Evolutionary conservation across 2,888 invertebrate genomes (phyloP).

Genomic region (Scaptodrosophila latifasciaeformis): DNA sequence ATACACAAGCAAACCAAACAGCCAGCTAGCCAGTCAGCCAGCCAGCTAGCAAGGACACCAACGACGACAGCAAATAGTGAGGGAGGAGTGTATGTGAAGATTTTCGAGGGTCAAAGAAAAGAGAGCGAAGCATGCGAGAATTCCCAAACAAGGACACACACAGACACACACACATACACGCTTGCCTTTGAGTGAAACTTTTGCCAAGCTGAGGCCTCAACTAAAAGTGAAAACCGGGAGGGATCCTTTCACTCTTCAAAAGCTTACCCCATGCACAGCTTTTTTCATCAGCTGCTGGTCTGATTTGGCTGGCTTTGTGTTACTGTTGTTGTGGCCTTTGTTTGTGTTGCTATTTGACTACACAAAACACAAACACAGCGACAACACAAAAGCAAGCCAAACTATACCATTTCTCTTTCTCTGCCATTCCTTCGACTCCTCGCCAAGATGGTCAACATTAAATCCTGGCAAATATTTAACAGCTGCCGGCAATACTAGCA

Average conservation of each 20-base stretch:
- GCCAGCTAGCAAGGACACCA: constrained; percentile 52
- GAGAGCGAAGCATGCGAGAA: too few species aligned
- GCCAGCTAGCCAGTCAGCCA: constrained; percentile 7
- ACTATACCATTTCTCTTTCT: constrained; percentile 26
- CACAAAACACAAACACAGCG: constrained; percentile 28
- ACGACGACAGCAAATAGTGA: constrained; percentile 21
- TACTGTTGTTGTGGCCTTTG: too few species aligned
- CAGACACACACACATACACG: constrained; percentile 28
- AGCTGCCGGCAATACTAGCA: constrained; percentile 25
- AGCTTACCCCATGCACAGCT: too few species aligned
- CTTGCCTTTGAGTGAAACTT: constrained; percentile 59
- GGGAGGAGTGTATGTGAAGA: constrained; percentile 2
- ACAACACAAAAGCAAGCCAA: constrained; percentile 36
- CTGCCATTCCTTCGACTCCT: neutral
- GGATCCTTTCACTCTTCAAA: too few species aligned
- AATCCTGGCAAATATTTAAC: constrained; percentile 63
- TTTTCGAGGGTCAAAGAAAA: too few species aligned
- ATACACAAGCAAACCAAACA: constrained; percentile 69
- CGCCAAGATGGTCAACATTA: constrained; percentile 45
- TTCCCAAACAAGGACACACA: constrained; percentile 26
- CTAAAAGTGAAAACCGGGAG: constrained; percentile 67
- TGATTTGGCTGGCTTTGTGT: constrained; percentile 16
- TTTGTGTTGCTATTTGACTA: constrained; percentile 60
- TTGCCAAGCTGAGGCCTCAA: constrained; percentile 6
- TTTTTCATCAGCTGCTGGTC: neutral